phyloP scores from a whole-genome alignment of 2,888 invertebrate species.

The Gerosis bhagava region DNA sequence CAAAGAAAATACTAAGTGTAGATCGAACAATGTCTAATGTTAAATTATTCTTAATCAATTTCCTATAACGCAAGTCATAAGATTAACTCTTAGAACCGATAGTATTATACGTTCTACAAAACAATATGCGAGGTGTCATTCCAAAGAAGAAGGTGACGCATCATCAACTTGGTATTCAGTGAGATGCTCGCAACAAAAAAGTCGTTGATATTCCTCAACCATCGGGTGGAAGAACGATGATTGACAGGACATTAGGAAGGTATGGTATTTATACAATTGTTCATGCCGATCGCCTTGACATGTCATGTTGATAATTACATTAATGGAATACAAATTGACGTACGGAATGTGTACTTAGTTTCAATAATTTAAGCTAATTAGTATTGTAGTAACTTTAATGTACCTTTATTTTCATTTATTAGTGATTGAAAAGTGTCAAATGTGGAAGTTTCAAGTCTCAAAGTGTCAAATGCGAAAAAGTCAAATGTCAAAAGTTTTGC shows the following conservation, averaged over 20 bases:
- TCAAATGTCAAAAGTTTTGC: too few species aligned
- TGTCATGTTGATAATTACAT: slow-evolving; percentile 55
- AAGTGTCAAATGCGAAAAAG: too few species aligned
- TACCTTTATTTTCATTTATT: not conserved
- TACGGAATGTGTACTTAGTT: not conserved
- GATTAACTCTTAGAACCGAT: too few species aligned
- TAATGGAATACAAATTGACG: slow-evolving; percentile 53
- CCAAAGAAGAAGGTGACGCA: slow-evolving; percentile 53
- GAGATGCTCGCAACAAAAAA: slow-evolving; percentile 53
- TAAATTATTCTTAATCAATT: too few species aligned
- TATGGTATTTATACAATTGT: slow-evolving; percentile 51
- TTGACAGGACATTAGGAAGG: slow-evolving; percentile 75
- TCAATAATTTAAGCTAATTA: too few species aligned
- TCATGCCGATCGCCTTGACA: slow-evolving; percentile 52
- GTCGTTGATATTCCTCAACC: slow-evolving; percentile 56
- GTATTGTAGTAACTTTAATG: not conserved
- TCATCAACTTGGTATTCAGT: slow-evolving; percentile 59
- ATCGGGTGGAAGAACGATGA: slow-evolving; percentile 54
- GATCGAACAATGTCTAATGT: too few species aligned
- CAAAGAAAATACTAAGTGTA: too few species aligned
- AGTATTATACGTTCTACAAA: not conserved
- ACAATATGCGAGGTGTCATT: slow-evolving; percentile 10
- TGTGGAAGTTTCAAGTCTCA: too few species aligned
- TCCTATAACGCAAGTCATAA: too few species aligned
- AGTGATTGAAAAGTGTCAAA: too few species aligned